Percentiles rank a stretch among this genome's conserved stretches.
phyloP scores from a whole-genome alignment of 1,140 invertebrate genomes.

The Drosophila nigrodunni region DNA sequence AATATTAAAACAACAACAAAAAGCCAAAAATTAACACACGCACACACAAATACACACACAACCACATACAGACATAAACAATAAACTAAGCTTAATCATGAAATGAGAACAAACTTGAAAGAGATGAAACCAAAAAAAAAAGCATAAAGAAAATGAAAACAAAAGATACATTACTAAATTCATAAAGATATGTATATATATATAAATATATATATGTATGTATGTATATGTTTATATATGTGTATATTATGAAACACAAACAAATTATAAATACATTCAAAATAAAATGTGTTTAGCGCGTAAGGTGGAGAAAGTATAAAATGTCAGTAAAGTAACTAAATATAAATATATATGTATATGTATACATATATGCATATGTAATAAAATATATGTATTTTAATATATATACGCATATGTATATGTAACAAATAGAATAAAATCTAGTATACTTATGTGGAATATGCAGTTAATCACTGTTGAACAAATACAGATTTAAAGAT shows the following conservation, averaged over 20 bases:
- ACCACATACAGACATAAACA: constrained; percentile 30
- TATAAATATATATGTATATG: constrained; percentile 52
- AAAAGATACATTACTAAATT: constrained; percentile 58
- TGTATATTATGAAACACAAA: constrained; percentile 72
- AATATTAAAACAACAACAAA: constrained; percentile 60
- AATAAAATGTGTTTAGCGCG: constrained; percentile 64
- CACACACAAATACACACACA: constrained; percentile 53
- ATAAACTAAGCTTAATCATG: constrained; percentile 70
- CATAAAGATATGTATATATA: constrained; percentile 25
- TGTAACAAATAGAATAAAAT: constrained; percentile 28
- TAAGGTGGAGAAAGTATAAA: constrained; percentile 56
- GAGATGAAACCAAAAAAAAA: constrained; percentile 30
- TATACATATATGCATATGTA: constrained; percentile 44
- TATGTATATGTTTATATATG: constrained; percentile 30
- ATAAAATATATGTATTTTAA: constrained; percentile 46
- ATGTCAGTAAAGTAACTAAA: constrained; percentile 48
- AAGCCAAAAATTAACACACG: constrained; percentile 68
- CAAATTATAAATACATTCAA: constrained; percentile 66
- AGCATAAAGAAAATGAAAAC: background rate
- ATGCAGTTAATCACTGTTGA: constrained; percentile 44
- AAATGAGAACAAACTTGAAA: constrained; percentile 42
- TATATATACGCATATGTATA: constrained; percentile 44
- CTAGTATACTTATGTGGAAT: constrained; percentile 35
- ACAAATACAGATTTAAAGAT: constrained; percentile 30
- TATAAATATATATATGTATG: background rate